Evolutionary conservation across 2,797 vertebrate species (phyloP).

Genomic region (Danio choprae): DNA sequence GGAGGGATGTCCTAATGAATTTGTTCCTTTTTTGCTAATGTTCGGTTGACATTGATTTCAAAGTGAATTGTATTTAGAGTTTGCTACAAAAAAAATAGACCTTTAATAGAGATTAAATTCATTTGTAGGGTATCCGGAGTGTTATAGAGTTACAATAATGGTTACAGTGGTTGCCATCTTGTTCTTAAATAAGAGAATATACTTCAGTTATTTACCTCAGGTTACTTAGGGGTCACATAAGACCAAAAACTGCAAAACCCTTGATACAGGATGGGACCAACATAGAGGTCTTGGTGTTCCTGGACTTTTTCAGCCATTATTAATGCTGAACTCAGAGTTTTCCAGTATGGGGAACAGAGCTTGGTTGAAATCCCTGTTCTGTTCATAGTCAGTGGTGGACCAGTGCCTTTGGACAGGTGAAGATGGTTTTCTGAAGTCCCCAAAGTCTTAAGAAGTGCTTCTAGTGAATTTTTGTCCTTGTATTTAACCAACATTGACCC

Average conservation of each 20-base stretch:
- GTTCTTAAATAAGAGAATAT: not conserved
- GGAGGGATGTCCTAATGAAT: not conserved
- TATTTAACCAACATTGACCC: slow-evolving; percentile 74
- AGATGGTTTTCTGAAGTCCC: slow-evolving; percentile 22
- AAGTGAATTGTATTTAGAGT: not conserved
- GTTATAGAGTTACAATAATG: not conserved
- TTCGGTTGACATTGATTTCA: not conserved
- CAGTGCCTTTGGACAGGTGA: slow-evolving; percentile 54
- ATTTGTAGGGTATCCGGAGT: not conserved
- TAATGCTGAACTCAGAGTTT: not conserved
- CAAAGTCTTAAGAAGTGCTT: not conserved
- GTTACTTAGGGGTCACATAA: not conserved
- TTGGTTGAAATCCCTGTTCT: slow-evolving; percentile 1
- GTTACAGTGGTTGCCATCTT: not conserved
- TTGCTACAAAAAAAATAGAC: slow-evolving; percentile 18
- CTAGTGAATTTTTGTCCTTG: not conserved
- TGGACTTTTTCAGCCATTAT: not conserved
- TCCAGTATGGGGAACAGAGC: slow-evolving; percentile 22
- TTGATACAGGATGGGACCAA: slow-evolving; percentile 17
- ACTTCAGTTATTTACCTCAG: slow-evolving; percentile 3
- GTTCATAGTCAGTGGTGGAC: slow-evolving; percentile 3
- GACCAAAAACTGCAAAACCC: not conserved
- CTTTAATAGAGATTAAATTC: not conserved
- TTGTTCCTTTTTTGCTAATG: not conserved
- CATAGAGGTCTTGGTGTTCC: slow-evolving; percentile 16